phyloP scores from a whole-genome alignment of 2,888 invertebrate species.

The Portevinia maculata region DNA sequence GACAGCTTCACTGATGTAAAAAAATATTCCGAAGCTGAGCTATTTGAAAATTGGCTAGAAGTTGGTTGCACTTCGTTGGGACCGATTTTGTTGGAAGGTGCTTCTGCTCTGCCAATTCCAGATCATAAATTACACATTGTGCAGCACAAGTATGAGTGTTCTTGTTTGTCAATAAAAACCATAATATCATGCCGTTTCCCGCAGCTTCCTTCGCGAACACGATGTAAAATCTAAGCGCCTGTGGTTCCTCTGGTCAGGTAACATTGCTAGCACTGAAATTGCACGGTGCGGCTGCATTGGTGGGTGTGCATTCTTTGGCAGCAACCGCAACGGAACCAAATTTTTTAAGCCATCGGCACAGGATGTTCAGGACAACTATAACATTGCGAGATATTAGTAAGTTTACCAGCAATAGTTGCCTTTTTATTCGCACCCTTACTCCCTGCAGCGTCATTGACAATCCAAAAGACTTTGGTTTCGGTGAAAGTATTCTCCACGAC shows the following conservation, averaged over 20 bases:
- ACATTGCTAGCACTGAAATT: constrained; percentile 85
- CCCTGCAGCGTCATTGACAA: constrained; percentile 87
- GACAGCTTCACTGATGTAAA: constrained; percentile 80
- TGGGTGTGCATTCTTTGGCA: constrained; percentile 97
- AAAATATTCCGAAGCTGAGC: constrained; percentile 79
- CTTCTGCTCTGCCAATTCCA: constrained; percentile 90
- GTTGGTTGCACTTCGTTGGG: constrained; percentile 95
- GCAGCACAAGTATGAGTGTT: constrained; percentile 88
- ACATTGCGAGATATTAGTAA: constrained; percentile 87
- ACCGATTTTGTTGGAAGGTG: constrained; percentile 94
- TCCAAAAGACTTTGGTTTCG: constrained; percentile 94
- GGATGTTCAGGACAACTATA: constrained; percentile 91
- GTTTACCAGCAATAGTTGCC: constrained; percentile 80
- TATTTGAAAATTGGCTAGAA: constrained; percentile 93
- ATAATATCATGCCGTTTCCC: neutral
- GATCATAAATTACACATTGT: constrained; percentile 90
- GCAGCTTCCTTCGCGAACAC: constrained; percentile 88
- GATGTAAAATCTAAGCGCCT: constrained; percentile 93
- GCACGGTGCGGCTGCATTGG: constrained; percentile 97
- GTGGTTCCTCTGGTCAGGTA: constrained; percentile 95
- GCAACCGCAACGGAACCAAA: constrained; percentile 92
- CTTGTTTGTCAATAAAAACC: neutral
- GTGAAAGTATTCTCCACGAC: constrained; percentile 95
- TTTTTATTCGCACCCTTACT: constrained; percentile 78
- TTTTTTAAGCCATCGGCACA: constrained; percentile 94